Conservation (phyloP, 2,113 vertebrate species). For the Hystrix brachyura region DNA sequence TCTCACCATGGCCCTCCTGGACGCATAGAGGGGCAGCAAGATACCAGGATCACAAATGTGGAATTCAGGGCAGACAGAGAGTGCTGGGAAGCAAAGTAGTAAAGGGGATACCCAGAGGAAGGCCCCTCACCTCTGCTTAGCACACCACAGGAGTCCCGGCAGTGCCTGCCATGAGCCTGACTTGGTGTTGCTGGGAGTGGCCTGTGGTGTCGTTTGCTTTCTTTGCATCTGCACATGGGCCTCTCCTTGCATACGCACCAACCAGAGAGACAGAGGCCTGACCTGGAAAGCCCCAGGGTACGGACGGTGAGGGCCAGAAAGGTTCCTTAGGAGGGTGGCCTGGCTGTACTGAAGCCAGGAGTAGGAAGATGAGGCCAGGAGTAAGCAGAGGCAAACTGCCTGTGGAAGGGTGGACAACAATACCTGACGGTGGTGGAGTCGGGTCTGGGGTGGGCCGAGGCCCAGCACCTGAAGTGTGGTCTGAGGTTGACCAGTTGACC, state of each 20-base stretch:
- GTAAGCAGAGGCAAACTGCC: background rate
- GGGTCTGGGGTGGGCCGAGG: too few species aligned
- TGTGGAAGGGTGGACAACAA: accelerated
- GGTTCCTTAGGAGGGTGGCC: background rate
- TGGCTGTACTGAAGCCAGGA: background rate
- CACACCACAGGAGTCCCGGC: accelerated
- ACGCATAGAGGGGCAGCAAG: background rate
- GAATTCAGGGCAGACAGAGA: background rate
- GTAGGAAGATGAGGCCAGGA: background rate
- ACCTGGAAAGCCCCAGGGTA: background rate
- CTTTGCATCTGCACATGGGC: background rate
- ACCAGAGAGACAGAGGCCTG: background rate
- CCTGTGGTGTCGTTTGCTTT: background rate
- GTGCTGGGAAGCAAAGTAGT: background rate
- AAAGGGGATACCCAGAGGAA: background rate
- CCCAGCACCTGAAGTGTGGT: background rate
- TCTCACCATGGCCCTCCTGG: background rate
- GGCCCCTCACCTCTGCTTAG: accelerated
- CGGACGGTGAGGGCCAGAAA: background rate
- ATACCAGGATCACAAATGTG: background rate
- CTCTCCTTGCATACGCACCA: background rate
- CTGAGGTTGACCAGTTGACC: background rate
- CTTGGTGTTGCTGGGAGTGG: background rate
- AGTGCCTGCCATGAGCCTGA: background rate
- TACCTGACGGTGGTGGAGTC: background rate